Percentiles rank a stretch among this genome's conserved stretches.
phyloP scores from a whole-genome alignment of 2,797 vertebrate species.

The Brotula barbata region DNA sequence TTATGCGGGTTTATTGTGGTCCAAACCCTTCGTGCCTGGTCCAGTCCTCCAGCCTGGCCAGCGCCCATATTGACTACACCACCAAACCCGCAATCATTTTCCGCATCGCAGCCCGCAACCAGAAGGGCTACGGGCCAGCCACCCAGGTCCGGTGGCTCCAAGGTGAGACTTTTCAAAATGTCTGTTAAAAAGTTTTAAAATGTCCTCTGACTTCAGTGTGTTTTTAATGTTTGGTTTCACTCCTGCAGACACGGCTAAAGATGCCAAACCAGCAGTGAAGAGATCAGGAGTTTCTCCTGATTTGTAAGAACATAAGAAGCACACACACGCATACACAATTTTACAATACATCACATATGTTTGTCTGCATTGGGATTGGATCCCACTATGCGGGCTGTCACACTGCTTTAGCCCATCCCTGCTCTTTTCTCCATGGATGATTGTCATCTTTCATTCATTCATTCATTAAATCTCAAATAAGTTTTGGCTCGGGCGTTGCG shows the following conservation, averaged over 20 bases:
- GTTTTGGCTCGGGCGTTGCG: no score
- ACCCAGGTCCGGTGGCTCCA: conserved; percentile 93
- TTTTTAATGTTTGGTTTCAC: not conserved
- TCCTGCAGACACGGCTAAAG: conserved; percentile 83
- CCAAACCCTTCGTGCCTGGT: conserved; percentile 88
- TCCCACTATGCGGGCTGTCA: no score
- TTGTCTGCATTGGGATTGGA: no score
- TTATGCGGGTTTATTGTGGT: conserved; percentile 92
- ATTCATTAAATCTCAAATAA: no score
- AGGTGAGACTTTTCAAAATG: conserved; percentile 68
- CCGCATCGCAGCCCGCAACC: conserved; percentile 90
- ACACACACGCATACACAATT: no score
- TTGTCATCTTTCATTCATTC: no score
- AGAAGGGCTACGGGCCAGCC: conserved; percentile 90
- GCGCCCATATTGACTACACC: conserved; percentile 90
- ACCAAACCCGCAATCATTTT: conserved; percentile 95
- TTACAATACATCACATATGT: no score
- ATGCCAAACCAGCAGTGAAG: conserved; percentile 83
- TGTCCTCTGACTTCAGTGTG: no score
- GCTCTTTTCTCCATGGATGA: no score
- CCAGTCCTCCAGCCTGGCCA: conserved; percentile 85
- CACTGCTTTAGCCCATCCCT: no score
- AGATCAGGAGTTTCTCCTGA: conserved; percentile 83
- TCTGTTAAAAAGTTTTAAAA: no score
- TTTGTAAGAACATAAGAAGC: conserved; percentile 71